Base-by-base conservation (phyloP, 2,888 invertebrate genomes). In the Thecophora atra region DNA sequence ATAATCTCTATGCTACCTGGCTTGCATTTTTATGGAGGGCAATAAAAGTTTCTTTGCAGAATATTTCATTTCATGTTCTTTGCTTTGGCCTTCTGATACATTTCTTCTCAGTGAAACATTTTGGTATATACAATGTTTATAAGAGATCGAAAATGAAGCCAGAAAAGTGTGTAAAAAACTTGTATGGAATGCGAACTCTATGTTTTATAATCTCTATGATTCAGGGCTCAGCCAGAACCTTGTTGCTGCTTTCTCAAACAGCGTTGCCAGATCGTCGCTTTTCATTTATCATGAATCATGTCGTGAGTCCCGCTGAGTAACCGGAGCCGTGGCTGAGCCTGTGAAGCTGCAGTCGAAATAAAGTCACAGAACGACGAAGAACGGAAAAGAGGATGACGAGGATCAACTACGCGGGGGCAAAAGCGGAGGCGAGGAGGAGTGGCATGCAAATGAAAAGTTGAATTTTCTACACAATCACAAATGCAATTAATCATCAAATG, bases 401-500 rank as follows among this genome's bases (percentile, higher is more conserved):
- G 19, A n/a, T 5, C 7, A 11, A 51, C 7, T 17, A 19, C 2
- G 54, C 19, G 24, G 24, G 8, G 54, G 7, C 5, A 19, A 5
- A 15, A 17, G 4, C 17, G 3, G 15, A n/a, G 15, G 51, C 8
- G 5, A 17, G 54, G 17, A 54, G 54, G 54, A 2, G 54, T 19
- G 11, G 7, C 65, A 71, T 65, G 58, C 68, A 69, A 69, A 69
- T 69, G 68, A 42, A 69, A 69, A 69, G 58, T 60, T 58, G 24
- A 68, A 37, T 63, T 65, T 44, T 44, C 54, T 52, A 65, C 44
- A 65, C 64, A 71, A 71, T 71, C 65, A 65, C 71, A 71, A 71
- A 56, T 21, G 71, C 44, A 71, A 71, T 71, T 71, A 71, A 71
- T 71, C 37, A 37, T 37, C 71, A 71, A 51, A 65, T 71, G 62